Percentiles rank a stretch among this genome's conserved stretches.
These are phyloP conservation scores for Berghia stephanieae DNA, from an alignment of 1,140 invertebrate species.

Conservation along the genomic window DNA sequence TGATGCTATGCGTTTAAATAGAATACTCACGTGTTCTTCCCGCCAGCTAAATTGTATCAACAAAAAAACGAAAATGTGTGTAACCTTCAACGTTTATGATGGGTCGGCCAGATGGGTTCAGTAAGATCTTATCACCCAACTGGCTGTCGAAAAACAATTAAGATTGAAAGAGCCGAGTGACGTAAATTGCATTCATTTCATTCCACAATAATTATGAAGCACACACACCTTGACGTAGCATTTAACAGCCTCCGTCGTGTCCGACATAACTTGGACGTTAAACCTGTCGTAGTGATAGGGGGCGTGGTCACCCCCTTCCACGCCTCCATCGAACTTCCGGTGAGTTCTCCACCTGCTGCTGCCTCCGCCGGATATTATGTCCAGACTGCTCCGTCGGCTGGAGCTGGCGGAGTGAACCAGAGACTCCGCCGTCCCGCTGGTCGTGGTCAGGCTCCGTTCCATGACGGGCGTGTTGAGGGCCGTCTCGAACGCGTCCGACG, in stretches of 20 bases:
- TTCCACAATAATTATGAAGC: background rate
- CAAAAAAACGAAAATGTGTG: no score
- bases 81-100: no score
- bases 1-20: no score
- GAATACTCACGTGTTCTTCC: no score
- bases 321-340: background rate
- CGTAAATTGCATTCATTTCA: background rate
- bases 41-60: no score
- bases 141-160: background rate
- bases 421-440: background rate
- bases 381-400: conserved; percentile 8
- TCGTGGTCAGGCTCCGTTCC: background rate
- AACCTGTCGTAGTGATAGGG: conserved; percentile 31
- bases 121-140: background rate
- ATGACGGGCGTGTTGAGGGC: background rate
- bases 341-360: background rate
- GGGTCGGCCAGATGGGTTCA: no score
- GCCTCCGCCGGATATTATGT: background rate
- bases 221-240: conserved; percentile 36
- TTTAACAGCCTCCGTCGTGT: conserved; percentile 36
- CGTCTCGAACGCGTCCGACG: background rate
- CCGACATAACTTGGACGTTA: conserved; percentile 38
- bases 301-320: background rate
- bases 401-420: background rate
- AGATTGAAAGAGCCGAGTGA: background rate